These are phyloP conservation scores for Drosophila quinaria DNA, from an alignment of 2,888 invertebrate genomes.

Conservation along the genomic window DNA sequence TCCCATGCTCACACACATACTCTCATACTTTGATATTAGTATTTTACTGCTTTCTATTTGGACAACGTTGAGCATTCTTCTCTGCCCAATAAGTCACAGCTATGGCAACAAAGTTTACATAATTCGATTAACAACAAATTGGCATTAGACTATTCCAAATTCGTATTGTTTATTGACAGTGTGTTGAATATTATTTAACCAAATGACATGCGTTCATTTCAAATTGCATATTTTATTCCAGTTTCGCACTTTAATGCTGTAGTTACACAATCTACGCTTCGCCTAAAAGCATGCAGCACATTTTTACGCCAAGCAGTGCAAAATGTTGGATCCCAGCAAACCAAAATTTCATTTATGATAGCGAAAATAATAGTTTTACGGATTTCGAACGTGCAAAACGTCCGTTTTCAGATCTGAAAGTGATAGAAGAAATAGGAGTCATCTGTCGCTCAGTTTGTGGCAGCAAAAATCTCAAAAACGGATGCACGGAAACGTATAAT, in stretches of 20 bases:
- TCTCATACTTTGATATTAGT: slow-evolving; percentile 12
- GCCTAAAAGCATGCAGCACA: slow-evolving; percentile 64
- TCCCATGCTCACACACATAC: slow-evolving; percentile 2
- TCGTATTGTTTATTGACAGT: background rate
- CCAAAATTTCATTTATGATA: too few relatives aligned
- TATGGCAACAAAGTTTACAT: slow-evolving; percentile 42
- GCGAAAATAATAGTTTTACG: too few relatives aligned
- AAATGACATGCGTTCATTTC: background rate
- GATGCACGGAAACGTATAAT: too few relatives aligned
- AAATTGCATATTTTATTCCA: slow-evolving; percentile 6
- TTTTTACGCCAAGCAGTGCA: slow-evolving; percentile 47
- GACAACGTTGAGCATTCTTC: slow-evolving; percentile 42
- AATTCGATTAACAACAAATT: slow-evolving; percentile 22
- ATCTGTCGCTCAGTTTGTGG: too few relatives aligned
- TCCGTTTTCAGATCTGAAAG: too few relatives aligned
- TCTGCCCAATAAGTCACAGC: slow-evolving; percentile 10
- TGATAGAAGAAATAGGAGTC: too few relatives aligned
- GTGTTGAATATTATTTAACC: background rate
- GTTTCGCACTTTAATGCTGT: slow-evolving; percentile 2
- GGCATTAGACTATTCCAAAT: slow-evolving; percentile 2
- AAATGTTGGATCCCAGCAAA: too few relatives aligned
- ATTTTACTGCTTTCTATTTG: slow-evolving; percentile 69
- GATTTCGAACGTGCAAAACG: too few relatives aligned
- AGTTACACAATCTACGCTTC: background rate
- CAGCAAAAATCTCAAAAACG: too few relatives aligned